Conservation (phyloP, 2,797 vertebrate species). For the Pitangus sulphuratus region DNA sequence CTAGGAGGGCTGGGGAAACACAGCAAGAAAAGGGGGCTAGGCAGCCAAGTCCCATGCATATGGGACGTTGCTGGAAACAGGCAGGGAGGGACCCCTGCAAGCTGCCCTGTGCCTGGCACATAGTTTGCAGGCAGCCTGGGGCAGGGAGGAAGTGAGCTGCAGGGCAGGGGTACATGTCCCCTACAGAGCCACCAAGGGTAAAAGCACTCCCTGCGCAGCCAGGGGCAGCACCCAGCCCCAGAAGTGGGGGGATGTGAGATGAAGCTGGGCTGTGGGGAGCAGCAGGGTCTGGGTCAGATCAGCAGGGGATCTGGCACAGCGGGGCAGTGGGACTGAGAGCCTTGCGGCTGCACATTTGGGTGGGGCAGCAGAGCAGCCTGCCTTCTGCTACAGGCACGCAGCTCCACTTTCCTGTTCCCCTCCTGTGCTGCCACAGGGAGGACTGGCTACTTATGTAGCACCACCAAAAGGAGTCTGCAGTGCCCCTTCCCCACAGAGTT, state of each 20-base stretch:
- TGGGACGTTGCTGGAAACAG: background rate
- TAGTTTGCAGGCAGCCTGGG: background rate
- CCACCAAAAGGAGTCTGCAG: background rate
- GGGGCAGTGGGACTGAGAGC: background rate
- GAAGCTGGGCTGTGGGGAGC: background rate
- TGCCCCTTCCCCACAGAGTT: background rate
- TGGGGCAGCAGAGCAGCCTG: background rate
- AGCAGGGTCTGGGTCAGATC: background rate
- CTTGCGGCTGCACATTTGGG: background rate
- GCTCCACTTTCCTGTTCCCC: background rate
- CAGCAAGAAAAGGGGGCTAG: background rate
- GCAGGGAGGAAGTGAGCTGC: background rate
- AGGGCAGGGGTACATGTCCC: background rate
- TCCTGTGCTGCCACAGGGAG: accelerated
- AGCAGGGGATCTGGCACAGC: background rate
- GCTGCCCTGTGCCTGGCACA: background rate
- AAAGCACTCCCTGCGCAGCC: background rate
- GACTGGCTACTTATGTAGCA: background rate
- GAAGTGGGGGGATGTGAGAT: accelerated
- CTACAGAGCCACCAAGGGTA: background rate
- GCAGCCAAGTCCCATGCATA: background rate
- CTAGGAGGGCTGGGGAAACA: background rate
- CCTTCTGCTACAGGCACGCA: background rate
- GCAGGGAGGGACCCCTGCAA: background rate
- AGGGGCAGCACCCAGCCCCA: background rate